Evolutionary conservation across 1,140 invertebrate genomes (phyloP), one percentile per base, ranked within the genome.

Genomic region (Drosophila bipectinata): DNA sequence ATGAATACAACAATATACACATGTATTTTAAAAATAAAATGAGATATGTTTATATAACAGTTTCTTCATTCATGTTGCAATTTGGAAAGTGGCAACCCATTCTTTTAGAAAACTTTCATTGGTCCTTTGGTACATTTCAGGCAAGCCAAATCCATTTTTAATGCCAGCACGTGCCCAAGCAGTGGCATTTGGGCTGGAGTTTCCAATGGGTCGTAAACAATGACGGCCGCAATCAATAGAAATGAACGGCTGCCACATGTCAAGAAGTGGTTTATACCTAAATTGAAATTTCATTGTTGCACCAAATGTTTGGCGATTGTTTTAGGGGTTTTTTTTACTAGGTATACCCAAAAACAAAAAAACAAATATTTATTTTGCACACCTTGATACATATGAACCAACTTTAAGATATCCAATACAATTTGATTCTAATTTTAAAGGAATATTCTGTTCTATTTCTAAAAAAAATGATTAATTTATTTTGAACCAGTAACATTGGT

Each of bases 251-350:
- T 44, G 18, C 49, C 67, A 32, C 39, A 59, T 45, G 52, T 57
- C 53, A 28, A 24, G 53, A 41, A 37, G 18, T 51, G 61, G 48
- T 51, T 54, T 51, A 24, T 14, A 68, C 39, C 57, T 60, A 52
- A 69, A 82, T 82, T 77, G 77, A 80, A 80, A 80, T 77, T 82
- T 77, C 79, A 80, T 80, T 82, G 73, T 62, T 77, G 67, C 61
- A 51, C 41, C 21, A 51, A 51, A 51, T 60, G 58, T 24, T 73
- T 75, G 72, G 45, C 67, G 56, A 61, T 15, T 55, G 54, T 24
- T 44, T 67, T 32, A 18, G 54, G 15, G 54, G 5, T 58, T 24
- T 67, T 79, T 58, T 72, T 21, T 21, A 21, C 21, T 21, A 21
- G 21, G 21, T 21, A 21, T 21, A 21, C 21, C 21, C 1, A 21